Evolutionary conservation across 2,113 vertebrate genomes (phyloP), one percentile per base, ranked within the genome.

Genomic region (Leptobrachium ailaonicum): DNA sequence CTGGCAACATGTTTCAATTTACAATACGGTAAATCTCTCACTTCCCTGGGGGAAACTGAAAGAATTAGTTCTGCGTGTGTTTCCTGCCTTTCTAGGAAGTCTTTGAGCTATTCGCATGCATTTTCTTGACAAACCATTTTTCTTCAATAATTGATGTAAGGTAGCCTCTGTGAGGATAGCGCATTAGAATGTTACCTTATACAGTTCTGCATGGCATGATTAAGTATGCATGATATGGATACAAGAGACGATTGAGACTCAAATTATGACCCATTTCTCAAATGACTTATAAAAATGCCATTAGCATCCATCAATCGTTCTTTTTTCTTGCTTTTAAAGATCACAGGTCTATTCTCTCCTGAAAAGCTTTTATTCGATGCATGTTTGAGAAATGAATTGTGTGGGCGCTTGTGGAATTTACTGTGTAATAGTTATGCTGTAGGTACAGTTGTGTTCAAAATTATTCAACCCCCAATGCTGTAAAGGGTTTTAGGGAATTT

Each of bases 261-360:
- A 44, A 68, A 42, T 58, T 40, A 13, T 72, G n/a, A 41, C 20
- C 45, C 47, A 72, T 53, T 41, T 73, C 50, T 41, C 40, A 50
- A 7, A 4, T 58, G 71, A 1, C 50, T 11, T 71, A 50, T 13
- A n/a, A 50, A 47, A 71, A 8, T 71, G 44, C 7, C 44, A 2
- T 32, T 71, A 50, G 8, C 47, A 50, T 47, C 20, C 32, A 42
- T 58, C 54, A 58, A 73, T 73, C 71, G 14, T 72, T 41, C 54
- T 54, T 72, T 56, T 72, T 53, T 32, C 20, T n/a, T 32, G n/a
- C 69, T 47, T 42, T 14, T 32, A 40, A 11, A 20, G 20, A 50
- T 71, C 6, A 60, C 6, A 60, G 56, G 56, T 68, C 43, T 68
- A 43, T 68, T 68, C 66, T 68, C 3, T 50, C 2, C 11, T 5